Conservation (phyloP, 2,888 invertebrate genomes). For the Xestobium rufovillosum region DNA sequence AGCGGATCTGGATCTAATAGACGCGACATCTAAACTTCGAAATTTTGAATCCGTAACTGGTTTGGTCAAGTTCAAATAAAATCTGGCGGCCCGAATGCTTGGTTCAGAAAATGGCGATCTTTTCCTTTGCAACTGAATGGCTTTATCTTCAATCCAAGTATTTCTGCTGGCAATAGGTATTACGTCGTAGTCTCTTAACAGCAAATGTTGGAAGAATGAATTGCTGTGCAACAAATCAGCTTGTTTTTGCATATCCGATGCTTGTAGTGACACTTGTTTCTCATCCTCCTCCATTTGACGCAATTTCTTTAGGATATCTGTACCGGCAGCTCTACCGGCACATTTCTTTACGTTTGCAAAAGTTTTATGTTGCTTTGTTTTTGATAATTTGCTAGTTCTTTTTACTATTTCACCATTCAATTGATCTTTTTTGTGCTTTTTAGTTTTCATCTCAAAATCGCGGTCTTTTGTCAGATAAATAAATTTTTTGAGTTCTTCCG, state of each 20-base stretch:
- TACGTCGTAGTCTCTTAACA: slow-evolving; percentile 48
- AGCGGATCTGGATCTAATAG: slow-evolving; percentile 45
- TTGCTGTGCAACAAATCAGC: slow-evolving; percentile 55
- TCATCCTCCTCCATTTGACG: slow-evolving; percentile 24
- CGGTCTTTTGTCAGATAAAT: slow-evolving; percentile 22
- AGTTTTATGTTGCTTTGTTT: slow-evolving; percentile 23
- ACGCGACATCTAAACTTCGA: slow-evolving; percentile 53
- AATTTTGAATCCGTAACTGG: slow-evolving; percentile 69
- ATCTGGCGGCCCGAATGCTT: slow-evolving; percentile 50
- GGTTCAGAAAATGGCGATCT: slow-evolving; percentile 43
- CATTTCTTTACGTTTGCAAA: slow-evolving; percentile 20
- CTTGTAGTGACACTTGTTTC: slow-evolving; percentile 20
- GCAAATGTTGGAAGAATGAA: slow-evolving; percentile 64
- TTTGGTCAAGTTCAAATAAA: slow-evolving; percentile 60
- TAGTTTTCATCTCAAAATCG: no score
- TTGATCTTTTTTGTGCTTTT: slow-evolving; percentile 38
- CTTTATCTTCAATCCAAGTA: slow-evolving; percentile 60
- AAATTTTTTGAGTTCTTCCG: not conserved
- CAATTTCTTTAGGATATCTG: slow-evolving; percentile 28
- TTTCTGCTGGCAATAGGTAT: slow-evolving; percentile 41
- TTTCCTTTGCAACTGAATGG: slow-evolving; percentile 54
- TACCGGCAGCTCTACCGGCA: slow-evolving; percentile 31
- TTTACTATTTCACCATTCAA: slow-evolving; percentile 34
- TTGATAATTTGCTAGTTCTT: slow-evolving; percentile 28
- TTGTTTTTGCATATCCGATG: slow-evolving; percentile 50